Conservation (phyloP, 2,113 vertebrate species). For the Albula glossodonta region DNA sequence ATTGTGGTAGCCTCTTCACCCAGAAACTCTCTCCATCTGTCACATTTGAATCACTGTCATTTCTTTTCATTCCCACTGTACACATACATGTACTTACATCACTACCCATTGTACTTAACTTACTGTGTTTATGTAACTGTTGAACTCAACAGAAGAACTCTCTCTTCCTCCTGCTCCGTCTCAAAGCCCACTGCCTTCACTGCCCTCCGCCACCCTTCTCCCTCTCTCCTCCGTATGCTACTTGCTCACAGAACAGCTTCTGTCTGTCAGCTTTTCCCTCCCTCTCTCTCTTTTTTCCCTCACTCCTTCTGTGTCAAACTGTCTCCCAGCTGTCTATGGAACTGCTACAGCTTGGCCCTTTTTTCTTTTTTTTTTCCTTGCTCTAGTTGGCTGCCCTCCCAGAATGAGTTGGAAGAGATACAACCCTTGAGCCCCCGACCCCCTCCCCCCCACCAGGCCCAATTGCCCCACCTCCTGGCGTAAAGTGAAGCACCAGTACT, state of each 20-base stretch:
- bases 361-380: slow-evolving; percentile 46
- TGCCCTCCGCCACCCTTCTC: too few species aligned
- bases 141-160: not conserved
- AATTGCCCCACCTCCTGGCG: slow-evolving; percentile 10
- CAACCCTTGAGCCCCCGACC: slow-evolving; percentile 60
- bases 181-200: not conserved
- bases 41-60: too few species aligned
- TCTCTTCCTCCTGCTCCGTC: slow-evolving; percentile 6
- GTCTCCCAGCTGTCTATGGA: slow-evolving; percentile 25
- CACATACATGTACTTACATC: too few species aligned
- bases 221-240: not conserved
- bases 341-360: slow-evolving; percentile 41
- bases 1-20: too few species aligned
- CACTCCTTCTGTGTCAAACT: slow-evolving; percentile 33
- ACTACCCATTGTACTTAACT: too few species aligned
- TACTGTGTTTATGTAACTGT: too few species aligned
- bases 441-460: slow-evolving; percentile 5
- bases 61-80: too few species aligned
- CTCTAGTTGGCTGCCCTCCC: slow-evolving; percentile 62
- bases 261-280: slow-evolving; percentile 40
- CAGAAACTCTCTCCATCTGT: too few species aligned
- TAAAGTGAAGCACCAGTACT: slow-evolving; percentile 42
- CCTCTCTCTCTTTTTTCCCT: slow-evolving; percentile 40
- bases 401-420: slow-evolving; percentile 65
- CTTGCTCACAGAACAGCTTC: slow-evolving; percentile 30